Conservation (phyloP, 2,113 vertebrate species). For the Urocitellus parryii region DNA sequence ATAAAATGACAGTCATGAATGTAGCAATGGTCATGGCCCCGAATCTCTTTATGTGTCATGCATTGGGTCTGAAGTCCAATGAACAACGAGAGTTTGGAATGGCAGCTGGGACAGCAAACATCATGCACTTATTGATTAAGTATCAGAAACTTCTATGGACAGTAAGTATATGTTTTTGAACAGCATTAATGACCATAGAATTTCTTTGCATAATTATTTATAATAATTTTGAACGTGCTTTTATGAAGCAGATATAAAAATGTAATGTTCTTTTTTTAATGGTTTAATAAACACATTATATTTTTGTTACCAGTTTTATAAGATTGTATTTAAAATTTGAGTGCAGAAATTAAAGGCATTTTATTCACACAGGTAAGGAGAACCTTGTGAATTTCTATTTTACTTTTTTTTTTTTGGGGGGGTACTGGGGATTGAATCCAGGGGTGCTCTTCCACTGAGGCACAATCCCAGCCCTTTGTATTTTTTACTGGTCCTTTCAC, state of each 20-base stretch:
- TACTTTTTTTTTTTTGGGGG: background rate
- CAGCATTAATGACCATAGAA: background rate
- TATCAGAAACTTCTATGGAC: slow-evolving; percentile 97
- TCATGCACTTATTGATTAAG: slow-evolving; percentile 94
- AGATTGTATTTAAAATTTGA: background rate
- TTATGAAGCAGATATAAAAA: background rate
- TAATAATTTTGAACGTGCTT: background rate
- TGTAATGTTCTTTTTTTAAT: background rate
- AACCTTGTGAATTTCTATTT: background rate
- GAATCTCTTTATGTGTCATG: slow-evolving; percentile 97
- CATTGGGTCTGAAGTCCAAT: slow-evolving; percentile 89
- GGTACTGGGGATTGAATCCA: background rate
- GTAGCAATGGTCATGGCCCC: slow-evolving; percentile 98
- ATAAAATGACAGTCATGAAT: slow-evolving; percentile 97
- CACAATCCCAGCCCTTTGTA: background rate
- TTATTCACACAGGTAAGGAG: background rate
- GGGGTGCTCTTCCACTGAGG: background rate
- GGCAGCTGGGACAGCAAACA: slow-evolving; percentile 94
- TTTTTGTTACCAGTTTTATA: background rate
- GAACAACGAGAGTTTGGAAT: slow-evolving; percentile 94
- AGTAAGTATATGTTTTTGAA: slow-evolving; percentile 86
- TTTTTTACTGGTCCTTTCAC: too few species aligned
- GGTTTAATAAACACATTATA: background rate
- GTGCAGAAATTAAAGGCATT: background rate
- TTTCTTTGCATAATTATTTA: background rate